Conservation (phyloP, 2,113 vertebrate genomes). For the Pitta sordida region DNA sequence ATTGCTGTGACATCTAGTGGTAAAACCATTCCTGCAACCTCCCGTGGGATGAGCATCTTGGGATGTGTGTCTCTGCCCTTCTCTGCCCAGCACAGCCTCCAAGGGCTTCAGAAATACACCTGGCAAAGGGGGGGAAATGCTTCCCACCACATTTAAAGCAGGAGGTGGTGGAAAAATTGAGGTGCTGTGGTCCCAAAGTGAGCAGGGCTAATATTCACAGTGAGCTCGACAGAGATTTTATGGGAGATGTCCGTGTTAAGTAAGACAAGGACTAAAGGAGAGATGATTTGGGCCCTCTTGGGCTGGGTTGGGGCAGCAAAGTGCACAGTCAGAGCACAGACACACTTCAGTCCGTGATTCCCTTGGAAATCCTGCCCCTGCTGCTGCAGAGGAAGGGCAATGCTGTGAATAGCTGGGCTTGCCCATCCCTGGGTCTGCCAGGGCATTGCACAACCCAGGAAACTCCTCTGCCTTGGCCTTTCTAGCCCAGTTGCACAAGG, state of each 20-base stretch:
- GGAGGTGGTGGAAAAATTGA: background rate
- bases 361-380: background rate
- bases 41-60: background rate
- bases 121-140: background rate
- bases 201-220: background rate
- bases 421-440: background rate
- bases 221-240: background rate
- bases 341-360: background rate
- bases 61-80: background rate
- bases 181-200: background rate
- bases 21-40: background rate
- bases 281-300: background rate
- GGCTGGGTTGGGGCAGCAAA: background rate
- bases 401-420: fast-evolving
- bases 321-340: background rate
- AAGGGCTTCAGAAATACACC: background rate
- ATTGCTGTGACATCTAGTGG: conserved; percentile 64
- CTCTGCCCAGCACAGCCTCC: background rate
- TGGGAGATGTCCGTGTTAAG: background rate
- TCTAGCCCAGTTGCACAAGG: background rate
- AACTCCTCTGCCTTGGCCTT: background rate
- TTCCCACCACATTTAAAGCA: background rate
- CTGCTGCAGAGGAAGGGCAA: background rate
- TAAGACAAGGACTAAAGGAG: background rate
- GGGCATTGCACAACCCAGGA: background rate